A percentile compares a stretch with the other conserved stretches of the same genome.
phyloP scores from a whole-genome alignment of 2,888 invertebrate species.

The Eledona agricola region DNA sequence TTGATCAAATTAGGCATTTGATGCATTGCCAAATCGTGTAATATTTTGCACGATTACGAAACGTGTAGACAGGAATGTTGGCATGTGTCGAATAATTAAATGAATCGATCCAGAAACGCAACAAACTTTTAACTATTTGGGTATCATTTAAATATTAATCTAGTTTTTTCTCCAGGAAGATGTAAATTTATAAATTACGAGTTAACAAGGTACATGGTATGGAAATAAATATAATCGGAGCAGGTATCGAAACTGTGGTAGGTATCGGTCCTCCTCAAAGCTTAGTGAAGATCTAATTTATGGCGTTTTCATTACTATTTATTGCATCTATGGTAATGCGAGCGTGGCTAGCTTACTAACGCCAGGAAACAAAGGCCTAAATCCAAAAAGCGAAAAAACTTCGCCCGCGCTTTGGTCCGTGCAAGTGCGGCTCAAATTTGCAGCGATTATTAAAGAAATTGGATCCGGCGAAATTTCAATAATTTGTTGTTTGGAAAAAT shows the following conservation, averaged over 20 bases:
- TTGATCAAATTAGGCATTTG: constrained; percentile 8
- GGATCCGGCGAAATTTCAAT: no score
- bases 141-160: constrained; percentile 4
- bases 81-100: constrained; percentile 7
- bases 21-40: constrained; percentile 20
- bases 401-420: no score
- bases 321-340: constrained; percentile 41
- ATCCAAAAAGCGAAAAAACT: not conserved
- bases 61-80: constrained; percentile 1
- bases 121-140: not conserved
- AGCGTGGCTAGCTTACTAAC: constrained; percentile 39
- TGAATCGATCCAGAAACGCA: not conserved
- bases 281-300: constrained; percentile 37
- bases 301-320: constrained; percentile 42
- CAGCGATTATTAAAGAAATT: no score
- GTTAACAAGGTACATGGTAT: constrained; percentile 27
- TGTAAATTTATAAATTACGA: constrained; percentile 28
- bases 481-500: no score
- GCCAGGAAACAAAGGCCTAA: constrained; percentile 22
- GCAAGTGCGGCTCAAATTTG: no score
- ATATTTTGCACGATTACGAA: constrained; percentile 13
- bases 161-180: constrained; percentile 20
- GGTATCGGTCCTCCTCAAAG: constrained; percentile 34
- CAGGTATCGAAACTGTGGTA: constrained; percentile 35
- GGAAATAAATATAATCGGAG: constrained; percentile 28